Percentiles rank a stretch among this genome's conserved stretches.
phyloP scores from a whole-genome alignment of 2,797 vertebrate genomes.

The Acipenser transmontanus region DNA sequence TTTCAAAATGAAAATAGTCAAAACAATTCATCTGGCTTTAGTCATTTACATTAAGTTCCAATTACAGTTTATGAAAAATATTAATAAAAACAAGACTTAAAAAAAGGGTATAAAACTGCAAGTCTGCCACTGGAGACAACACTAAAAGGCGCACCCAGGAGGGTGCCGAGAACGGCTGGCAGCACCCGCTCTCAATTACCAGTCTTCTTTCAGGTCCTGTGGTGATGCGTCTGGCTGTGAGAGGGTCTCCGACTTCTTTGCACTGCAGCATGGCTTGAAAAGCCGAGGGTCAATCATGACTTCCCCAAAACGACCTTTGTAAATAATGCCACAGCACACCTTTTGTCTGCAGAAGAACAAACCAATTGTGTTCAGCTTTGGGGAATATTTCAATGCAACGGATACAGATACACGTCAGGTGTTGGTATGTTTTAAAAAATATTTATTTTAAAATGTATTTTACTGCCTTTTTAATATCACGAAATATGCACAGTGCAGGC shows the following conservation, averaged over 20 bases:
- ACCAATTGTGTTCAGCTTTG: not conserved
- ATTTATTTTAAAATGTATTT: too few relatives aligned
- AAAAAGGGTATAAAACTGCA: not conserved
- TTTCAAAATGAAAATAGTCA: slow-evolving; percentile 26
- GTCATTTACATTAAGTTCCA: slow-evolving; percentile 20
- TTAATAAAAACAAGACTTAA: too few relatives aligned
- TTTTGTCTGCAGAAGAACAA: slow-evolving; percentile 54
- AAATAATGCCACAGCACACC: slow-evolving; percentile 73
- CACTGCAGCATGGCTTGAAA: slow-evolving; percentile 74
- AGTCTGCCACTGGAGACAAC: slow-evolving; percentile 81
- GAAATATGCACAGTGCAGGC: too few relatives aligned
- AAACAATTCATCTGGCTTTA: slow-evolving; percentile 16
- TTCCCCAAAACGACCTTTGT: slow-evolving; percentile 73
- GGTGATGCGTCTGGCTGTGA: slow-evolving; percentile 44
- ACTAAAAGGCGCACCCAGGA: slow-evolving; percentile 45
- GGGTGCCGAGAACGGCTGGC: slow-evolving; percentile 36
- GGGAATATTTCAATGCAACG: not conserved
- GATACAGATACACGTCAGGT: too few relatives aligned
- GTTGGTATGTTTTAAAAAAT: too few relatives aligned
- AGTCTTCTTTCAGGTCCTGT: slow-evolving; percentile 55
- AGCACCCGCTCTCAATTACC: slow-evolving; percentile 46
- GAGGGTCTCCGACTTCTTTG: slow-evolving; percentile 59
- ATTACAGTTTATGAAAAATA: too few relatives aligned
- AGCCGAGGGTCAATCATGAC: slow-evolving; percentile 74
- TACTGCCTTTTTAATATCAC: too few relatives aligned